Evolutionary conservation across 2,888 invertebrate species (phyloP).

Genomic region (Drosophila suboccidentalis): DNA sequence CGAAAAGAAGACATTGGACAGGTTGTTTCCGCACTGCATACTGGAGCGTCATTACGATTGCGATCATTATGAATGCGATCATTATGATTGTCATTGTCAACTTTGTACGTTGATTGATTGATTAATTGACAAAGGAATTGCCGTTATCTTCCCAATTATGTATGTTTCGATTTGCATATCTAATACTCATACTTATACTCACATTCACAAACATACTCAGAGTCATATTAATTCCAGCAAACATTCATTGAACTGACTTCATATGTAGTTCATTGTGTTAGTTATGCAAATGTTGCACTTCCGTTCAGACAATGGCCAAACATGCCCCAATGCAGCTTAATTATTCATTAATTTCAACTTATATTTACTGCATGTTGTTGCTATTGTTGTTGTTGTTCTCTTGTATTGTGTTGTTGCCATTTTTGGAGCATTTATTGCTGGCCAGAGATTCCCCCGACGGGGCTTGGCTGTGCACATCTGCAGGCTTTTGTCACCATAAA

Average conservation of each 20-base stretch:
- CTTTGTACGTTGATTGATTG: conserved; percentile 78
- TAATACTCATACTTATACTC: conserved; percentile 9
- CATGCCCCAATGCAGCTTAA: conserved; percentile 64
- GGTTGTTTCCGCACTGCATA: conserved; percentile 74
- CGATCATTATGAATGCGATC: conserved; percentile 36
- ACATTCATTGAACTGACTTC: conserved; percentile 24
- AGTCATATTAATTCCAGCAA: conserved; percentile 7
- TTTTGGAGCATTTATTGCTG: conserved; percentile 58
- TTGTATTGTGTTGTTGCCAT: conserved; percentile 35
- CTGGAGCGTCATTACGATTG: conserved; percentile 55
- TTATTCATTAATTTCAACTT: conserved; percentile 81
- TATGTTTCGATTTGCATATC: conserved; percentile 61
- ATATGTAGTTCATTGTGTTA: conserved; percentile 77
- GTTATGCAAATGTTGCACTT: conserved; percentile 78
- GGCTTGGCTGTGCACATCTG: conserved; percentile 44
- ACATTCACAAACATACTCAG: neutral
- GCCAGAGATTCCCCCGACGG: conserved; percentile 32
- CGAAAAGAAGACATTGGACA: conserved; percentile 58
- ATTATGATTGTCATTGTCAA: conserved; percentile 41
- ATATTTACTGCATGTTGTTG: conserved; percentile 53
- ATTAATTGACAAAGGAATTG: conserved; percentile 82
- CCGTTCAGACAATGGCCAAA: conserved; percentile 45
- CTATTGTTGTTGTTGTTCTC: conserved; percentile 12
- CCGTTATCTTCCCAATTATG: conserved; percentile 71
- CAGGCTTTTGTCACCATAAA: conserved; percentile 73